Conservation (phyloP, 1,140 invertebrate genomes). For the Meloidogyne floridensis region DNA sequence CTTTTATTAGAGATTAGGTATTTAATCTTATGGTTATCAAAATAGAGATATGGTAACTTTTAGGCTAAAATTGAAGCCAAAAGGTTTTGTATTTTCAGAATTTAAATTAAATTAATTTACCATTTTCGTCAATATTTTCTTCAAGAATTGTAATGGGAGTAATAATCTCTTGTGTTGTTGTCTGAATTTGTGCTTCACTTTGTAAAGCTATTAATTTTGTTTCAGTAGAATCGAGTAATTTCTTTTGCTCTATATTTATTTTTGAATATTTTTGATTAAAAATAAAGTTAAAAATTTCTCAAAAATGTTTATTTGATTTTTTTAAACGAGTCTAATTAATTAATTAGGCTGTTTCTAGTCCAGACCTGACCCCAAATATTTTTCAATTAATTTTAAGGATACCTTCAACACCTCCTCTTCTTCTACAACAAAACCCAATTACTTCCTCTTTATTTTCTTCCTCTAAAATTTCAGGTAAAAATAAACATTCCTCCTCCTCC, state of each 20-base stretch:
- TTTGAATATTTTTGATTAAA: background rate
- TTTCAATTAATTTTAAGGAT: background rate
- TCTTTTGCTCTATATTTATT: conserved; percentile 5
- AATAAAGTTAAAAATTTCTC: too few relatives aligned
- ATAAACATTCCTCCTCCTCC: conserved; percentile 12
- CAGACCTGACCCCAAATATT: too few relatives aligned
- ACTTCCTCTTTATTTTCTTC: background rate
- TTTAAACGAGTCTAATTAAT: too few relatives aligned
- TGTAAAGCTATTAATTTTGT: background rate
- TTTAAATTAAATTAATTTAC: too few relatives aligned
- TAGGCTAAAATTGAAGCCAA: too few relatives aligned
- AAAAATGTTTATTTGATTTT: too few relatives aligned
- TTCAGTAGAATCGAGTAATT: background rate
- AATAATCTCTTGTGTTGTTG: background rate
- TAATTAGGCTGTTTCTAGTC: too few relatives aligned
- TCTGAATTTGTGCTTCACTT: background rate
- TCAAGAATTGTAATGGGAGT: background rate
- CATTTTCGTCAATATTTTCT: background rate
- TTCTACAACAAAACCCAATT: background rate
- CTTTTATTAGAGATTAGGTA: too few relatives aligned
- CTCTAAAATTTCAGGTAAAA: background rate
- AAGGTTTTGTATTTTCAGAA: too few relatives aligned
- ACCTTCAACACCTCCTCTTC: background rate
- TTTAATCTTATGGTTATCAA: too few relatives aligned
- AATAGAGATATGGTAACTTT: too few relatives aligned